These are phyloP conservation scores for Nysson spinosus DNA, from an alignment of 2,888 invertebrate species.

Conservation along the genomic window DNA sequence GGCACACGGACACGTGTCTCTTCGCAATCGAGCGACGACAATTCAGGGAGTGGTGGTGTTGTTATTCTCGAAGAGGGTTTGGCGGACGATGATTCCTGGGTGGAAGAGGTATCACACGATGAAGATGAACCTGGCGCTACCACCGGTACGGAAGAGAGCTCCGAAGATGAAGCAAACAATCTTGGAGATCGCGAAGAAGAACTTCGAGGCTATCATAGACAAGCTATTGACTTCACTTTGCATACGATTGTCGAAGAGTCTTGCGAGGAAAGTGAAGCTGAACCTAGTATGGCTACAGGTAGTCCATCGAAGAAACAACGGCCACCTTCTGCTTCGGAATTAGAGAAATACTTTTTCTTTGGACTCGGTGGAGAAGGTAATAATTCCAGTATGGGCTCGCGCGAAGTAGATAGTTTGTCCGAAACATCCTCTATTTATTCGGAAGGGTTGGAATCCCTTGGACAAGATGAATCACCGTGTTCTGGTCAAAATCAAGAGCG, in stretches of 20 bases:
- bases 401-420: slow-evolving; percentile 80
- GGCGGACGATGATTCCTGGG: slow-evolving; percentile 95
- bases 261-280: slow-evolving; percentile 94
- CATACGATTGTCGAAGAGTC: slow-evolving; percentile 97
- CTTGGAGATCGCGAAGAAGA: slow-evolving; percentile 87
- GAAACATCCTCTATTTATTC: slow-evolving; percentile 93
- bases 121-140: slow-evolving; percentile 83
- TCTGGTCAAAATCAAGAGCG: slow-evolving; percentile 78
- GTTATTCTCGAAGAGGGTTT: slow-evolving; percentile 90
- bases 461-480: slow-evolving; percentile 78
- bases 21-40: slow-evolving; percentile 78
- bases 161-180: slow-evolving; percentile 81
- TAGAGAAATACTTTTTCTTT: slow-evolving; percentile 95
- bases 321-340: slow-evolving; percentile 87
- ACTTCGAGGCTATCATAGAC: slow-evolving; percentile 88
- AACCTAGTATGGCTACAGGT: slow-evolving; percentile 78
- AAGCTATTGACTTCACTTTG: slow-evolving; percentile 91
- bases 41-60: slow-evolving; percentile 81
- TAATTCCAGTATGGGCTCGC: slow-evolving; percentile 77
- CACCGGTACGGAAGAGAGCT: slow-evolving; percentile 84
- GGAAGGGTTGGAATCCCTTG: slow-evolving; percentile 87
- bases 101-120: slow-evolving; percentile 90
- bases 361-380: slow-evolving; percentile 88
- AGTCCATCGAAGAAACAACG: slow-evolving; percentile 80
- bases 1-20: slow-evolving; percentile 44